Evolutionary conservation across 2,797 vertebrate genomes (phyloP), one percentile per base, ranked within the genome.

Genomic region (Diceros bicornis): DNA sequence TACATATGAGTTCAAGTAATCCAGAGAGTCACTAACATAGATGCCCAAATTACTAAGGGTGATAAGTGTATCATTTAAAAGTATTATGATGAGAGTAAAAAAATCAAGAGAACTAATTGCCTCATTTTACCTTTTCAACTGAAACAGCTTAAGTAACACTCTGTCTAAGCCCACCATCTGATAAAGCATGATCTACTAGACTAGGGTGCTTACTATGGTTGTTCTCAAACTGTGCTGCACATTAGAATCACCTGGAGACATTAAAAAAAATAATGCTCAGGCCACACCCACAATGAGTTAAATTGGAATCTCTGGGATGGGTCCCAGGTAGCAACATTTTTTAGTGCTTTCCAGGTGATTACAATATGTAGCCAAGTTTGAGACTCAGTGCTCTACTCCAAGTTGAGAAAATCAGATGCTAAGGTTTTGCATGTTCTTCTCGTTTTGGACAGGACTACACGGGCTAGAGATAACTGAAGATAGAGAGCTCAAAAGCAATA

Each of bases 81-180:
- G 21, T 64, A 87, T 47, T 27, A 17, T 27, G 37, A 52, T 72
- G 6, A 44, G 32, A 55, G 8, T 25, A 62, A 52, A 84, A 79
- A 23, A 34, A 71, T 14, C 34, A 77, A 77, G 50, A 79, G 4
- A 37, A 29, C 3, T 14, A 3, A 66, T 61, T 72, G 14, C 12
- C 47, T 69, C 47, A 69, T 68, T 32, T 47, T 68, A 47, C 18
- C 66, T 68, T 66, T 79, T 25, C 23, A 12, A 6, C 2, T 50
- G 25, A 55, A 20, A 29, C 0, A 79, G 29, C 0, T 2, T 1
- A 71, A 66, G 3, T 7, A 64, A 37, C 4, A 27, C 1, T 12
- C 23, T 14, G 47, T 1, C 6, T 20, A 27, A 59, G 11, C 7
- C 20, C 27, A 79, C 20, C 52, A 8, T 7, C 25, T 52, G 23